A percentile compares a stretch with the other conserved stretches of the same genome.
Conservation (phyloP, 2,797 vertebrate genomes). For the Silurus lanzhouensis region DNA sequence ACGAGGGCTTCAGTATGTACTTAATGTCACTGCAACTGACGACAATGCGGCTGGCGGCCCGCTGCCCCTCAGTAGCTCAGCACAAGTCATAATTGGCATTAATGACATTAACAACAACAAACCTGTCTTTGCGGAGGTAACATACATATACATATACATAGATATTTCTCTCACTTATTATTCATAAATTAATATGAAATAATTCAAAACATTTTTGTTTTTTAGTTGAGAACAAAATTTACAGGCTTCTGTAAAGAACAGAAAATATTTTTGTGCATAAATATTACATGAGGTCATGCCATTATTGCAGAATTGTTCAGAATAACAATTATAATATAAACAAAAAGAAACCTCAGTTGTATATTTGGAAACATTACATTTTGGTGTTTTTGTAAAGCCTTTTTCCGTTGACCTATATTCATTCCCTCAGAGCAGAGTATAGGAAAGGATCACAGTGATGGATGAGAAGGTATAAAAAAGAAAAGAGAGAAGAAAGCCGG, state of each 20-base stretch:
- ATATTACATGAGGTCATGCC: neutral
- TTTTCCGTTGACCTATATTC: neutral
- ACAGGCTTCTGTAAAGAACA: neutral
- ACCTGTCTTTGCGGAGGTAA: conserved; percentile 84
- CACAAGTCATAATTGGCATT: conserved; percentile 85
- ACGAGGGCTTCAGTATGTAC: conserved; percentile 76
- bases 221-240: neutral
- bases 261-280: neutral
- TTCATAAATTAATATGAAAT: neutral
- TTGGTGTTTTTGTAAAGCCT: neutral
- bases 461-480: neutral
- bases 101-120: conserved; percentile 91
- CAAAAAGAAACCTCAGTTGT: neutral
- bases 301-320: neutral
- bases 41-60: conserved; percentile 84
- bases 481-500: neutral
- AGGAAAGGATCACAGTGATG: neutral
- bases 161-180: neutral
- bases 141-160: neutral
- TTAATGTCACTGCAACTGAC: conserved; percentile 86
- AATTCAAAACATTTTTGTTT: neutral
- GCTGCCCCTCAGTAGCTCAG: conserved; percentile 82
- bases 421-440: neutral
- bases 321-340: neutral
- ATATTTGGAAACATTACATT: neutral